Base-by-base conservation (phyloP, 2,888 invertebrate genomes). In the Odontomyia ornata region DNA sequence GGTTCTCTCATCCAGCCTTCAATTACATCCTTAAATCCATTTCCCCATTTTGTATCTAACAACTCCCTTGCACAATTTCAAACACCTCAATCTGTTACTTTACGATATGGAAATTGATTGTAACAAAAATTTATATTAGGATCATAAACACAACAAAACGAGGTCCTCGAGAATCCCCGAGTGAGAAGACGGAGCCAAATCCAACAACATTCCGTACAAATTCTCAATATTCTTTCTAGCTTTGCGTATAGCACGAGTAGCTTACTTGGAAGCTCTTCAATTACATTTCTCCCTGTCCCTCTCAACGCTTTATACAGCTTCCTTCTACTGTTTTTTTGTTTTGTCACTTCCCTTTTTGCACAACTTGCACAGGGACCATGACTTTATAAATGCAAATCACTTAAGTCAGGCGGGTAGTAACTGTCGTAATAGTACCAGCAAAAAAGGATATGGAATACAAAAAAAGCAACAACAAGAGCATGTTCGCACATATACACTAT, bases 311-410 rank as follows among this genome's bases (percentile, higher is more conserved):
- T 36, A 36, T 36, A 9, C 36, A 5, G 36, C 36, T 3, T 36
- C 36, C 9, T n/a, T n/a, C n/a, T n/a, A n/a, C n/a, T n/a, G n/a
- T n/a, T n/a, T n/a, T n/a, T n/a, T n/a, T n/a, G n/a, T n/a, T n/a
- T n/a, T n/a, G 9, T 9, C 9, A 5, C 36, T 3, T 36, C 36
- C 36, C 36, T 36, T 36, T 36, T 36, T 36, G 3, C 36, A 9
- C 36, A 5, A 36, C 36, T 36, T 36, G 5, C 36, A 5, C 36
- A 15, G 64, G 28, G 30, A 28, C 18, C 52, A 52, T 3, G 52
- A 64, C 28, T 28, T 25, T 64, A 28, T 25, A 64, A 64, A 64
- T 64, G 64, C 64, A 64, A 64, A 64, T 64, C 64, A 64, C 64
- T 64, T 64, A 52, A 52, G 52, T 36, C 36, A 36, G 36, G 36